Evolutionary conservation across 2,113 vertebrate genomes (phyloP), one percentile per base, ranked within the genome.

Genomic region (Tiliqua scincoides): DNA sequence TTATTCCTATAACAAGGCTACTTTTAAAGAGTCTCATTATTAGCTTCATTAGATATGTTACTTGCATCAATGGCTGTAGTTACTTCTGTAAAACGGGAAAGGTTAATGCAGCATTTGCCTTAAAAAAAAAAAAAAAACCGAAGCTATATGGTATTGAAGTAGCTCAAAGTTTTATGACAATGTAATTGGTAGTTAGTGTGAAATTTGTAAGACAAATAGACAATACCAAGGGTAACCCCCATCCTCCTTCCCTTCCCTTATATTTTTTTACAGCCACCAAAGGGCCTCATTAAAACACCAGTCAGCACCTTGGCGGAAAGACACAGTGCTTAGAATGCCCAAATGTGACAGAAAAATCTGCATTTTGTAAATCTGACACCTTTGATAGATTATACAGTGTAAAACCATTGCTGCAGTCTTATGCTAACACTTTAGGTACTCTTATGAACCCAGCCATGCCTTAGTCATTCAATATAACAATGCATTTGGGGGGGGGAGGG

Each of bases 151-250:
- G 95, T 96, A 96, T 97, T 96, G 94, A 96, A 97, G 96, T 97
- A 97, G 97, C 97, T 97, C 97, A 97, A 97, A 98, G 97, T 97
- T 98, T 98, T 98, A 98, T 98, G 96, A 96, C 97, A 85, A 97
- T 97, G 96, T 98, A 98, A 98, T 98, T 98, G 97, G 97, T 98
- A 98, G 97, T 98, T 98, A 98, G 97, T 97, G 97, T 97, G 97
- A 98, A 97, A 97, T 98, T 98, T 98, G 97, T 97, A 98, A 98
- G 97, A 98, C 97, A 98, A 98, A 98, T 98, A 98, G 97, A 98
- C 97, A 97, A 97, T 97, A 97, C 97, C 96, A 95, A 96, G 93
- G 95, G 96, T 97, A 96, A 97, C 96, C 97, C 95, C 94, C 96
- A 95, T 96, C 96, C 97, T 97, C 96, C 96, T 96, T 96, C 95